A percentile compares a stretch with the other conserved stretches of the same genome.
Conservation (phyloP, 2,888 invertebrate species). For the Mamestra brassicae region DNA sequence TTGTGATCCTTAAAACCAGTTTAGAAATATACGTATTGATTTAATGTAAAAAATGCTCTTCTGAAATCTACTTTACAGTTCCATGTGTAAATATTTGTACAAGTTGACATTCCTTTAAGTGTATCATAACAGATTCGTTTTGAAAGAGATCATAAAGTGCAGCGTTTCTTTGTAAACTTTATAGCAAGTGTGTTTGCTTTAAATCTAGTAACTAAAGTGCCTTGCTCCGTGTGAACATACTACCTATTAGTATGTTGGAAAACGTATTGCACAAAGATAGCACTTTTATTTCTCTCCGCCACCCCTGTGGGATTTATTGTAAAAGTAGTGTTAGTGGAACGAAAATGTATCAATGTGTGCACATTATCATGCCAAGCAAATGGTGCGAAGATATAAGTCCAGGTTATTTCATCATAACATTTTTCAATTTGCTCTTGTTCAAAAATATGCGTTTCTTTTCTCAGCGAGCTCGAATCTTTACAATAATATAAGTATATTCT, state of each 20-base stretch:
- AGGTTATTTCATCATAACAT: slow-evolving; percentile 1
- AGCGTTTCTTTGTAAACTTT: slow-evolving; percentile 72
- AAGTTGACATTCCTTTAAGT: slow-evolving; percentile 18
- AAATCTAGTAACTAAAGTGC: slow-evolving; percentile 72
- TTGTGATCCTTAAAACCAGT: neutral
- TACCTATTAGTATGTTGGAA: slow-evolving; percentile 75
- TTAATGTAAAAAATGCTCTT: neutral
- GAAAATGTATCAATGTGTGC: slow-evolving; percentile 67
- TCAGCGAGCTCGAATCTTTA: neutral
- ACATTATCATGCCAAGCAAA: slow-evolving; percentile 49
- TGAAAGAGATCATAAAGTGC: slow-evolving; percentile 51
- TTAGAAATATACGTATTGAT: neutral
- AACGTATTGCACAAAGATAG: slow-evolving; percentile 80
- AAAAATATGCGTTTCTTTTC: neutral
- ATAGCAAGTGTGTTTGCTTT: slow-evolving; percentile 72
- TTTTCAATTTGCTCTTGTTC: neutral
- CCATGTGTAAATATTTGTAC: slow-evolving; percentile 15
- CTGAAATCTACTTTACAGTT: slow-evolving; percentile 10
- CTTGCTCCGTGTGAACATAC: slow-evolving; percentile 65
- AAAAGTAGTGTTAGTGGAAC: slow-evolving; percentile 67
- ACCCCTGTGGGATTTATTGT: slow-evolving; percentile 76
- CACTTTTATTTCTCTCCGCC: slow-evolving; percentile 78
- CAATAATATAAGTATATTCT: neutral
- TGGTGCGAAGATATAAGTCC: slow-evolving; percentile 11
- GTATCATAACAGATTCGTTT: slow-evolving; percentile 46